A percentile compares a stretch with the other conserved stretches of the same genome.
These are phyloP conservation scores for Dendrocopos noguchii DNA, from an alignment of 2,113 vertebrate species.

Conservation along the genomic window DNA sequence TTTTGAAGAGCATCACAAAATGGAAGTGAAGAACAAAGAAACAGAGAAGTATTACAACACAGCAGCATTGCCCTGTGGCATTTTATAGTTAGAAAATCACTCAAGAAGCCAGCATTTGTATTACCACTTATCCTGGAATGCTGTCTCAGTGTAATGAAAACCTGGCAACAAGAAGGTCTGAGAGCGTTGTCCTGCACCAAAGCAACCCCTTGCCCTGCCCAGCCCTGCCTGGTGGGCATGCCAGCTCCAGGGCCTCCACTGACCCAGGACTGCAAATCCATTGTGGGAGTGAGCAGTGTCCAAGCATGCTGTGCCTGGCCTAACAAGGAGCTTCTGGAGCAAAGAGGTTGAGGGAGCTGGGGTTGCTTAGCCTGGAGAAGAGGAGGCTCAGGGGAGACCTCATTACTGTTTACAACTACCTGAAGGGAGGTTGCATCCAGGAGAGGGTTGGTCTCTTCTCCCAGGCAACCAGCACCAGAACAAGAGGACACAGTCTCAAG, in stretches of 20 bases:
- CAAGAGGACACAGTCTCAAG: too few relatives aligned
- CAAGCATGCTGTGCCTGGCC: slow-evolving; percentile 70
- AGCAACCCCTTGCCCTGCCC: neutral
- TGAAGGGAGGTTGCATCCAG: too few relatives aligned
- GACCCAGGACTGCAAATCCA: slow-evolving; percentile 80
- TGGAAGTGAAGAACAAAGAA: neutral
- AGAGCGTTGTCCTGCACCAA: neutral
- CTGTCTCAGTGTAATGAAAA: neutral
- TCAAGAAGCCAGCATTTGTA: neutral
- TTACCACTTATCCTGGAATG: neutral
- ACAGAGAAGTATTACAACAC: neutral
- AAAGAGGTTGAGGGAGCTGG: neutral
- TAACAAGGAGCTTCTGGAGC: slow-evolving; percentile 67
- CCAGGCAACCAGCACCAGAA: too few relatives aligned
- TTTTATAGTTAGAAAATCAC: neutral
- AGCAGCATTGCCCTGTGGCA: neutral
- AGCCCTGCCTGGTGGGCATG: neutral
- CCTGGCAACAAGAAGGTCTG: neutral
- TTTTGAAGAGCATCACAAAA: neutral
- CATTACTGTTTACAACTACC: too few relatives aligned
- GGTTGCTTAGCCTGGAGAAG: too few relatives aligned
- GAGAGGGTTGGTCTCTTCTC: too few relatives aligned
- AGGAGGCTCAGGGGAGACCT: too few relatives aligned
- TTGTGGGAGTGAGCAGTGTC: slow-evolving; percentile 75
- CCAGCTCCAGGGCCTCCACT: slow-evolving; percentile 79